These are phyloP conservation scores for Plumapathes pennacea DNA, from an alignment of 92 coral and sea anemone genomes.

Conservation along the genomic window DNA sequence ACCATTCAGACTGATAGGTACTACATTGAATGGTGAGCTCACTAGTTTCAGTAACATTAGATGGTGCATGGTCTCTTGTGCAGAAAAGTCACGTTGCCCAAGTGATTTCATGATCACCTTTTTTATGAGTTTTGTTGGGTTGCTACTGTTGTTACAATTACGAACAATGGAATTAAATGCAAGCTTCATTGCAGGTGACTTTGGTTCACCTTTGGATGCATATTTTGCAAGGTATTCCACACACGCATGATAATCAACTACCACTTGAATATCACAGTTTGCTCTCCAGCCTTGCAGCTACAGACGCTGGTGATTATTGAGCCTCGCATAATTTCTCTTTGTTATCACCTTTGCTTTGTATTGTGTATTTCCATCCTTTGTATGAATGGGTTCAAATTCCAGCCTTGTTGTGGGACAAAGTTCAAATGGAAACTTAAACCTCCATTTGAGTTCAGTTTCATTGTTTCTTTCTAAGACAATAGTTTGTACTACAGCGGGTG, in stretches of 20 bases:
- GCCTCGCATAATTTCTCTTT: constrained; percentile 33
- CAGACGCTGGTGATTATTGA: constrained; percentile 40
- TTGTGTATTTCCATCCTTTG: constrained; percentile 26
- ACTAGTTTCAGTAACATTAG: constrained; percentile 32
- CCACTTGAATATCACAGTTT: constrained; percentile 49
- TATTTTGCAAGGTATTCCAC: constrained; percentile 20
- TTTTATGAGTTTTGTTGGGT: constrained; percentile 24
- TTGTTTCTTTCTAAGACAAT: constrained; percentile 17
- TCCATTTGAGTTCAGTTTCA: constrained; percentile 49
- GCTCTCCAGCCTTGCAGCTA: constrained; percentile 53
- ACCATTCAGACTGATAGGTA: constrained; percentile 48
- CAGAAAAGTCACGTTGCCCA: constrained; percentile 47
- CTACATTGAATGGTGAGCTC: constrained; percentile 44
- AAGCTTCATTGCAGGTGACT: constrained; percentile 21
- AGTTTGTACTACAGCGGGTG: constrained; percentile 5
- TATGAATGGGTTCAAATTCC: constrained; percentile 49
- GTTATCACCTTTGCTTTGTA: constrained; percentile 51
- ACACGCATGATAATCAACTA: constrained; percentile 38
- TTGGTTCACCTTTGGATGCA: constrained; percentile 33
- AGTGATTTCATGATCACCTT: constrained; percentile 46
- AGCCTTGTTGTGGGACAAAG: constrained; percentile 28
- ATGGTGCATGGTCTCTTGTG: constrained; percentile 51
- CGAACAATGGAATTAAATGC: constrained; percentile 34
- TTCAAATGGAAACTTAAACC: constrained; percentile 59
- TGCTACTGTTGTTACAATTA: constrained; percentile 21